phyloP scores from a whole-genome alignment of 1,140 invertebrate genomes.

The Euwallacea similis region DNA sequence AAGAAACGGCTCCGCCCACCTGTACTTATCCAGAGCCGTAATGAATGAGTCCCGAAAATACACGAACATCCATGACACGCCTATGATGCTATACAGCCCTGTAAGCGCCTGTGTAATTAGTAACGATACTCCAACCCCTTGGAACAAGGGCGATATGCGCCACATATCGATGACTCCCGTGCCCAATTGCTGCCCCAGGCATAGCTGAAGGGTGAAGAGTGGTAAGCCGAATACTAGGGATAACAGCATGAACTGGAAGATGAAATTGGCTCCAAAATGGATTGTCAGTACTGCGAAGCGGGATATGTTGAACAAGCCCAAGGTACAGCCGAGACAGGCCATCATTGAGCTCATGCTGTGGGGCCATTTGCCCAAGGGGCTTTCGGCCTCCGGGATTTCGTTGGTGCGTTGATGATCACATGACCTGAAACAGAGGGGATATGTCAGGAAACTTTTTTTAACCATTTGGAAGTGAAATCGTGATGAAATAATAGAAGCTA shows the following conservation, averaged over 20 bases:
- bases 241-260: constrained; percentile 84
- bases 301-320: constrained; percentile 86
- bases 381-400: constrained; percentile 51
- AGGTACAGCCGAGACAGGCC: constrained; percentile 79
- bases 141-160: constrained; percentile 88
- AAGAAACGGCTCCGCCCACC: constrained; percentile 77
- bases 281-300: constrained; percentile 85
- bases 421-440: background rate
- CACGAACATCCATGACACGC: constrained; percentile 86
- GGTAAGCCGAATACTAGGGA: constrained; percentile 84
- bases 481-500: too few species aligned
- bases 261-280: constrained; percentile 86
- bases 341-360: constrained; percentile 77
- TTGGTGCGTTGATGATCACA: constrained; percentile 15
- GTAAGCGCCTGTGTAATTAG: constrained; percentile 77
- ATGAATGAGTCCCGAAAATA: constrained; percentile 89
- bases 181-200: constrained; percentile 81
- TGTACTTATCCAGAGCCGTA: constrained; percentile 75
- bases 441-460: background rate
- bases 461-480: background rate
- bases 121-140: constrained; percentile 78
- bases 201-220: constrained; percentile 80
- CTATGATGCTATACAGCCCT: constrained; percentile 84
- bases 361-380: constrained; percentile 66
- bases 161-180: constrained; percentile 89